These are phyloP conservation scores for Spodoptera litura DNA, from an alignment of 1,140 invertebrate genomes.

Conservation along the genomic window DNA sequence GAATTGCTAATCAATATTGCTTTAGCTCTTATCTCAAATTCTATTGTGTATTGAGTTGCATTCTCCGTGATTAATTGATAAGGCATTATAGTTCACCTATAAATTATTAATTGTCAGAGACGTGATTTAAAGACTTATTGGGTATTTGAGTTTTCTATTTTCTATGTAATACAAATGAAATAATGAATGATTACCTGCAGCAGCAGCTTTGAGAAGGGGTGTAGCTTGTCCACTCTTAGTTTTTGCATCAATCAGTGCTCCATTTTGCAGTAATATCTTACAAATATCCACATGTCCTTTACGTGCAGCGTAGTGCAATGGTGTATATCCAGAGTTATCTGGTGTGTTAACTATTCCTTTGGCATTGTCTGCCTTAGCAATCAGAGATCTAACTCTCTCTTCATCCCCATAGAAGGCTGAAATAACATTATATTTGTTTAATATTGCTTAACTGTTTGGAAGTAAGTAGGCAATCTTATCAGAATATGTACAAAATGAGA, in stretches of 20 bases:
- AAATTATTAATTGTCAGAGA: neutral
- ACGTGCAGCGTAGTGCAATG: conserved; percentile 94
- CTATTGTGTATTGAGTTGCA: conserved; percentile 1
- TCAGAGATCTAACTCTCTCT: conserved; percentile 86
- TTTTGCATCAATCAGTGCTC: conserved; percentile 90
- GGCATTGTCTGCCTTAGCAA: conserved; percentile 87
- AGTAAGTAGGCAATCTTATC: no score
- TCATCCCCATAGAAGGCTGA: conserved; percentile 90
- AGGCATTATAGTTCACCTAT: neutral
- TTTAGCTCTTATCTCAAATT: conserved; percentile 12
- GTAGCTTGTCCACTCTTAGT: conserved; percentile 92
- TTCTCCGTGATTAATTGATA: neutral
- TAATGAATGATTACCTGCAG: conserved; percentile 86
- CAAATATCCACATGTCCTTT: conserved; percentile 91
- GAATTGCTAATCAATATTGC: neutral
- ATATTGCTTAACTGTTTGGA: neutral
- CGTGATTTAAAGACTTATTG: neutral
- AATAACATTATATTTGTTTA: conserved; percentile 46
- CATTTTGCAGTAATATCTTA: conserved; percentile 88
- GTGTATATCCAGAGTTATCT: conserved; percentile 91
- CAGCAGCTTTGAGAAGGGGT: conserved; percentile 93
- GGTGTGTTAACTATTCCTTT: conserved; percentile 79
- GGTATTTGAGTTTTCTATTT: neutral
- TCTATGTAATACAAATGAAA: neutral
- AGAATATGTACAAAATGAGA: no score